Conservation (phyloP, 2,888 invertebrate species). For the Syrphus vitripennis region DNA sequence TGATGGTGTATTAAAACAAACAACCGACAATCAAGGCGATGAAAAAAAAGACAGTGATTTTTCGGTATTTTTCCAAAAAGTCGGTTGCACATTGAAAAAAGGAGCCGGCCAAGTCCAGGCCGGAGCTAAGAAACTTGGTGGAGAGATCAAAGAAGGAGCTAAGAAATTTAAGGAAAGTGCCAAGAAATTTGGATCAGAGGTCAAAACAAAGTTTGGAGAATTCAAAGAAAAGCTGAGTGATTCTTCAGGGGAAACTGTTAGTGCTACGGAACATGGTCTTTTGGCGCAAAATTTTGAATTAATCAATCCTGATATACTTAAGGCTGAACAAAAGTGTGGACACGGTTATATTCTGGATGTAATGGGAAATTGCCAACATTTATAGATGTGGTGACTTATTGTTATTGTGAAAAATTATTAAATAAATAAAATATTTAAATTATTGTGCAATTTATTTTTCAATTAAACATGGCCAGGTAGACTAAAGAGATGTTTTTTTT, state of each 20-base stretch:
- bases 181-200: slow-evolving; percentile 76
- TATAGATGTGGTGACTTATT: background rate
- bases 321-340: slow-evolving; percentile 78
- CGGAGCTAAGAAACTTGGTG: slow-evolving; percentile 77
- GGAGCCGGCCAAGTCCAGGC: slow-evolving; percentile 76
- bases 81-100: slow-evolving; percentile 77
- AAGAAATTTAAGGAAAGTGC: slow-evolving; percentile 77
- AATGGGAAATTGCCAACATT: slow-evolving; percentile 78
- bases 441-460: too few species aligned
- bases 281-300: slow-evolving; percentile 76
- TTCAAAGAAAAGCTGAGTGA: slow-evolving; percentile 76
- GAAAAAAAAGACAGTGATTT: slow-evolving; percentile 74
- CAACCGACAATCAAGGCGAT: slow-evolving; percentile 69
- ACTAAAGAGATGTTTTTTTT: too few species aligned
- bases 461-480: too few species aligned
- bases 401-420: background rate
- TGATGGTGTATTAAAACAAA: slow-evolving; percentile 75
- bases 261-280: slow-evolving; percentile 72
- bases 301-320: slow-evolving; percentile 77
- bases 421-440: background rate
- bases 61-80: slow-evolving; percentile 76
- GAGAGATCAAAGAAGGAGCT: slow-evolving; percentile 76
- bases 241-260: slow-evolving; percentile 75
- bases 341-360: slow-evolving; percentile 79
- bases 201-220: slow-evolving; percentile 76